Base-by-base conservation (phyloP, 2,888 invertebrate species). In the Xanthorhoe designata region DNA sequence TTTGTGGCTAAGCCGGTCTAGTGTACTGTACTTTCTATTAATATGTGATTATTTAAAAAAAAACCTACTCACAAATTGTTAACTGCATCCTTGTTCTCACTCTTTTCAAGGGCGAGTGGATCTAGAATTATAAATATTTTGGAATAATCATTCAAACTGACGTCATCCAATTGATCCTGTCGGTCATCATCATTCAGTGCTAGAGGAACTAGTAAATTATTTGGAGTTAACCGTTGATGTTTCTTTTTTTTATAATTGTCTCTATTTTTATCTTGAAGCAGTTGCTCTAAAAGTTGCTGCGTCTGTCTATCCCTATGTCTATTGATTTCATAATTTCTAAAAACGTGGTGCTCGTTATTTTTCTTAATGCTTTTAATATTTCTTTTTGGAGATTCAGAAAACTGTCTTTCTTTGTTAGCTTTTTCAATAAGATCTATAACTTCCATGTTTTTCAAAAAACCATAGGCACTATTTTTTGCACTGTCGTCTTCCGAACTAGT, bases 101-200 rank as follows among this genome's bases (percentile, higher is more conserved):
- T 82, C 8, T 76, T 79, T 70, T 76, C 65, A 7, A 85, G 50
- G 13, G 78, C 83, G 50, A 77, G 69, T 19, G 87, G 82, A 66
- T 87, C 83, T 42, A 90, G 70, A 60, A 91, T 74, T 15, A 91
- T 72, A 53, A 83, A 87, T 52, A 90, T 74, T 76, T 86, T 86
- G 1, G 87, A 85, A 76, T 86, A 86, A 24, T 82, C 75, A 52
- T 78, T 75, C 2, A 78, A 64, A 57, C 67, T 68, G 13, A 19
- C 38, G 1, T 52, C 35, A 17, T 32, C 60, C 7, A 32, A 32
- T 19, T 59, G 35, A 49, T 68, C 61, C 6, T 51, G 51, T 47
- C 70, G 58, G 17, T 51, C 70, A 35, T 72, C 64, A 58, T 64
- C 49, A 10, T 45, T 49, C 13, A 64, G 53, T 8, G 38, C 10